A percentile compares a stretch with the other conserved stretches of the same genome.
Evolutionary conservation across 1,140 invertebrate species (phyloP).

Genomic region (Drosophila erecta): DNA sequence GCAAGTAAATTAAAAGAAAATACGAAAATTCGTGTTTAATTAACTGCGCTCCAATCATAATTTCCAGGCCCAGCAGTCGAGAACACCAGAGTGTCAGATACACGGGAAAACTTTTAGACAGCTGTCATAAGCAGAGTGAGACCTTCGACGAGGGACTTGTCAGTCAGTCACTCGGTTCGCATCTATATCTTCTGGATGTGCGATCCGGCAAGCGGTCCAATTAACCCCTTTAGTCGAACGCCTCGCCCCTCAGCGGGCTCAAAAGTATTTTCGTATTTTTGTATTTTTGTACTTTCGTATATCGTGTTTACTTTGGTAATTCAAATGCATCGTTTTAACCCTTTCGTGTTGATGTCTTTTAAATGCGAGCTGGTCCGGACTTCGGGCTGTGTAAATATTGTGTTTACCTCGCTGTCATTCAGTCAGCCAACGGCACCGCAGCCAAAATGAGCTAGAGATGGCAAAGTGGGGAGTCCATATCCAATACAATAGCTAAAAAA

Average conservation of each 20-base stretch:
- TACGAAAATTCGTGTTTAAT: slow-evolving; percentile 65
- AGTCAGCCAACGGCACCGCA: slow-evolving; percentile 36
- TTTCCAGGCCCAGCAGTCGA: slow-evolving; percentile 8
- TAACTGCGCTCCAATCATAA: slow-evolving; percentile 59
- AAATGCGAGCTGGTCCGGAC: slow-evolving; percentile 58
- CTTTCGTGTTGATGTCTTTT: slow-evolving; percentile 70
- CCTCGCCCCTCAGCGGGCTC: slow-evolving; percentile 37
- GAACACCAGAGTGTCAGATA: slow-evolving; percentile 7
- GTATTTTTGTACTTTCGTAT: slow-evolving; percentile 55
- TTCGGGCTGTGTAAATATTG: slow-evolving; percentile 73
- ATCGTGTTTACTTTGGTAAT: slow-evolving; percentile 80
- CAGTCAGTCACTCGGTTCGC: slow-evolving; percentile 30
- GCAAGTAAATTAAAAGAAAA: slow-evolving; percentile 77
- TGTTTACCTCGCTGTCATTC: slow-evolving; percentile 41
- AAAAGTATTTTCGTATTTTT: slow-evolving; percentile 67
- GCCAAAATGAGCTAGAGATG: slow-evolving; percentile 12
- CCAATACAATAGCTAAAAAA: background rate
- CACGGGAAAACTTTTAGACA: slow-evolving; percentile 64
- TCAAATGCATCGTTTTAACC: slow-evolving; percentile 77
- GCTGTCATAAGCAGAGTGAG: slow-evolving; percentile 73
- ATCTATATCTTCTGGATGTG: slow-evolving; percentile 60
- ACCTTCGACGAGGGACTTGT: slow-evolving; percentile 43
- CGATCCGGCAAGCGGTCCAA: slow-evolving; percentile 62
- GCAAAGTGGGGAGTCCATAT: background rate
- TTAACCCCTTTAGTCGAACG: slow-evolving; percentile 61